Conservation (phyloP, 2,113 vertebrate genomes). For the Gnathonemus longibarbis region DNA sequence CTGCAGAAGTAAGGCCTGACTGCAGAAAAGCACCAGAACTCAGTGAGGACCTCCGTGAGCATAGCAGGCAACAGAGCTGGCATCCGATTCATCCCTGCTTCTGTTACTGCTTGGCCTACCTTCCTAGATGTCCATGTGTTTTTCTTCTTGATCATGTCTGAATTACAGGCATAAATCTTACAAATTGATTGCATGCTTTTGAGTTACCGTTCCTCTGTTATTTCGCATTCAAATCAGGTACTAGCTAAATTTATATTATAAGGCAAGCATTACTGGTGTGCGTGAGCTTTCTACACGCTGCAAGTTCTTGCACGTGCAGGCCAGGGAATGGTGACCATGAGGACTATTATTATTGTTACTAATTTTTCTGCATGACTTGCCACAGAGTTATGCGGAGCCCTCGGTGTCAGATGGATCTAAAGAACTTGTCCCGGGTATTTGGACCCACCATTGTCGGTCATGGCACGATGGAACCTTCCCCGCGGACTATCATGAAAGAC, state of each 20-base stretch:
- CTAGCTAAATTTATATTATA: background rate
- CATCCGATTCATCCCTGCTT: background rate
- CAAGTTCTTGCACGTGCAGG: background rate
- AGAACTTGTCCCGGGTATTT: conserved; percentile 72
- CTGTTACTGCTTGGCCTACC: background rate
- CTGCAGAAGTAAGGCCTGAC: conserved; percentile 54
- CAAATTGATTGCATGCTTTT: background rate
- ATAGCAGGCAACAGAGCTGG: background rate
- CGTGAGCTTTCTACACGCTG: background rate
- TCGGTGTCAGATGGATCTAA: conserved; percentile 68
- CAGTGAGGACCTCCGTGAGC: background rate
- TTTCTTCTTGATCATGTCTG: background rate
- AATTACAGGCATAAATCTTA: background rate
- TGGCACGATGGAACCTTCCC: conserved; percentile 61
- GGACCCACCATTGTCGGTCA: conserved; percentile 76
- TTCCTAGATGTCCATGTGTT: background rate
- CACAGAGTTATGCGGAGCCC: conserved; percentile 63
- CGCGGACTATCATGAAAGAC: conserved; percentile 68
- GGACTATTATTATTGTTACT: background rate
- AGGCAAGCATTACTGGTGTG: background rate
- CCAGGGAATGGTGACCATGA: background rate
- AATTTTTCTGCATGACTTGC: background rate
- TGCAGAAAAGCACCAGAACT: background rate
- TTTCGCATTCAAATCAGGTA: background rate
- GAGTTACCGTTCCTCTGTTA: background rate